These are phyloP conservation scores for Paratilapia polleni DNA, from an alignment of 2,113 vertebrate species.

Conservation along the genomic window DNA sequence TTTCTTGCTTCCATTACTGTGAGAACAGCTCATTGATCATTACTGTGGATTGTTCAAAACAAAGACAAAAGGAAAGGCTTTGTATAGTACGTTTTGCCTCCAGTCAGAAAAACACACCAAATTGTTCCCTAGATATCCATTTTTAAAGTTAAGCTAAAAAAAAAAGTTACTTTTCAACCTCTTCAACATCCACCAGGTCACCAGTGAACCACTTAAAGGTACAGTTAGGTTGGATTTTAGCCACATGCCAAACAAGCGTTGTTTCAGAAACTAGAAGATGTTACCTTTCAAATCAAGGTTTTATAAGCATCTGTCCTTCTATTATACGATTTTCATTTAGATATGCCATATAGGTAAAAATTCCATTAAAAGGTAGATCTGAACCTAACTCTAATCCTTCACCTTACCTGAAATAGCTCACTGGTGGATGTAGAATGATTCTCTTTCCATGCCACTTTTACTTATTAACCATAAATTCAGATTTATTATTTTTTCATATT, in stretches of 20 bases:
- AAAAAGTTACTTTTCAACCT: fast-evolving
- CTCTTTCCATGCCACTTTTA: no score
- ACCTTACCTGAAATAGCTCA: no score
- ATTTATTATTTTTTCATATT: no score
- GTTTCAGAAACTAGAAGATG: neutral
- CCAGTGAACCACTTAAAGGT: neutral
- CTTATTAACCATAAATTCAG: no score
- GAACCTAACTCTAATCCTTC: no score
- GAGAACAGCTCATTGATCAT: neutral
- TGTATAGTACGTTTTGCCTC: neutral
- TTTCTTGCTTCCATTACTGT: neutral
- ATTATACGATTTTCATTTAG: neutral
- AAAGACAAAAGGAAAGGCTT: neutral
- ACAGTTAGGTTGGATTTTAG: neutral
- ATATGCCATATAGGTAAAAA: fast-evolving
- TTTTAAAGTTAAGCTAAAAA: neutral
- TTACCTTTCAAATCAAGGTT: neutral
- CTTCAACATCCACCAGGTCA: neutral
- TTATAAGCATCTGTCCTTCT: neutral
- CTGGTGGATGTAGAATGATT: no score
- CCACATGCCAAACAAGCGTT: neutral
- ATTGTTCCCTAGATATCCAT: neutral
- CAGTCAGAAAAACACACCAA: neutral
- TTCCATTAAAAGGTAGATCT: neutral
- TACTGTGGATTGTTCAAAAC: neutral